Base-by-base conservation (phyloP, 2,888 invertebrate genomes). In the Drosophila longiperda region DNA sequence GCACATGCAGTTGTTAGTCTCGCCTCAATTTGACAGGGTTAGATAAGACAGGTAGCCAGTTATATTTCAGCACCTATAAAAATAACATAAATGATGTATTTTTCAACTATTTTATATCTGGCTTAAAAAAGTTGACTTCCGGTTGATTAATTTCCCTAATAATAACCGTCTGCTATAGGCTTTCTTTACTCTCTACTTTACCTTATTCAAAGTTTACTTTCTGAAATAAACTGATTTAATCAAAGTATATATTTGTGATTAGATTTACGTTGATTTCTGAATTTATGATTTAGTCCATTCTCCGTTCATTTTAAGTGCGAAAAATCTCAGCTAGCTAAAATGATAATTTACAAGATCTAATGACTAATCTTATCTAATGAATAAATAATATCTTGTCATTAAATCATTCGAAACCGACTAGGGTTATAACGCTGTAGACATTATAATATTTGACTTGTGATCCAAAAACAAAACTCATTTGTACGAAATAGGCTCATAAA, bases 1-100 rank as follows among this genome's bases (percentile, higher is more conserved):
- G 66, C 64, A 75, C 48, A 62, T 64, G 54, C 66, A 66, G 50
- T 64, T 75, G 34, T 38, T 53, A 78, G 69, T 68, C 69, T 74
- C 52, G 63, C 40, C 8, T 36, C 23, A 45, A 38, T n/a, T 54
- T 33, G 65, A 66, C 70, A 70, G 66, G 60, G 52, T 75, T 69
- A 74, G 63, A 20, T 70, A 54, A 49, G 29, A 17, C 59, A 34
- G 26, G n/a, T 23, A 23, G 32, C 8, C 53, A 42, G 33, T 17
- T 17, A 49, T 17, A 55, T 42, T 23, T 53, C 3, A 23, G 32
- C 32, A 20, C 49, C 26, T 9, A 49, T 20, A 15, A 45, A 23
- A 23, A 15, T 45, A 23, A 15, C 26, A 45, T 23, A 45, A 23
- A 45, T 45, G 23, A 8, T 45, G 6, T 12, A 12, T 20, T 12